Evolutionary conservation across 2,797 vertebrate species (phyloP).

Genomic region (Poecilia gillii): DNA sequence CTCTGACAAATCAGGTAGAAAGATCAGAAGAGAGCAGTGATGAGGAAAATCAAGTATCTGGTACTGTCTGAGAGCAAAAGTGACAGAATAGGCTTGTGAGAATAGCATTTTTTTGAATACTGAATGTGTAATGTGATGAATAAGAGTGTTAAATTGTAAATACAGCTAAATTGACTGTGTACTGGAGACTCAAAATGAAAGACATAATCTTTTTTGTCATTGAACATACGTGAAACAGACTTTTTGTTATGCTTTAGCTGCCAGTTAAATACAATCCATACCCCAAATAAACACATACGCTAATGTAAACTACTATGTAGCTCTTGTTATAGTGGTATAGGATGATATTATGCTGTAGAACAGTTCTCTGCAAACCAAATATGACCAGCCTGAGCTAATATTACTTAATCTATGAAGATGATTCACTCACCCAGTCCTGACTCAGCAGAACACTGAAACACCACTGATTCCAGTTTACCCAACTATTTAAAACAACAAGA

Average conservation of each 20-base stretch:
- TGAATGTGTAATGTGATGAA: neutral
- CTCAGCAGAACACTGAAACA: neutral
- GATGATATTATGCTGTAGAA: too few species aligned
- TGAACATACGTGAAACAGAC: neutral
- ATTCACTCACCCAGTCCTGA: neutral
- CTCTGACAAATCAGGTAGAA: neutral
- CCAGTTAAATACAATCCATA: neutral
- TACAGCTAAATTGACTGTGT: neutral
- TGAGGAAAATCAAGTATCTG: neutral
- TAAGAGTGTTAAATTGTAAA: neutral
- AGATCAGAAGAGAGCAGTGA: conserved; percentile 1
- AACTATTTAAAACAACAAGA: neutral
- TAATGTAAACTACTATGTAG: too few species aligned
- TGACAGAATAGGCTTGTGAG: neutral
- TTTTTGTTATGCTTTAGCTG: neutral
- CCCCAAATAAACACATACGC: neutral
- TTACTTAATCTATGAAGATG: neutral
- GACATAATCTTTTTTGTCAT: neutral
- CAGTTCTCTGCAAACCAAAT: neutral
- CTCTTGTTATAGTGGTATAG: too few species aligned
- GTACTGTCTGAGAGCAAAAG: neutral
- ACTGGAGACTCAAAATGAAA: neutral
- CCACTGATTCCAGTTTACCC: neutral
- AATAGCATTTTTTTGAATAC: neutral
- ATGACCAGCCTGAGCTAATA: neutral